Conservation (phyloP, 2,888 invertebrate species). For the Cataglyphis livida region DNA sequence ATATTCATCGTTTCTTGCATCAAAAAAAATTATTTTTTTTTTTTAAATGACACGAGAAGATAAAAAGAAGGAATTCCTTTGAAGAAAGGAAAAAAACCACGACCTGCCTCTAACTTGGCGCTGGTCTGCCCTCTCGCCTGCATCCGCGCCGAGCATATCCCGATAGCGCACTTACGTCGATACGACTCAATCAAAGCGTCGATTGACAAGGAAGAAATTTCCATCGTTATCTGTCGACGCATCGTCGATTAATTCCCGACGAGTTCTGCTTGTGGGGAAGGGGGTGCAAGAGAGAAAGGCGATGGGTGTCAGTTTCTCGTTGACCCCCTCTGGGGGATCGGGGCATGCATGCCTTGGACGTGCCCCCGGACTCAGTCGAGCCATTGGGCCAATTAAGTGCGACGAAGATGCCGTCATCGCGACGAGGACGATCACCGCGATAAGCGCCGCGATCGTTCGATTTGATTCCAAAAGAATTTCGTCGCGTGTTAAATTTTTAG, state of each 20-base stretch:
- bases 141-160: background rate
- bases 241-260: slow-evolving; percentile 59
- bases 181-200: slow-evolving; percentile 47
- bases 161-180: slow-evolving; percentile 1
- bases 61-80: background rate
- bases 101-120: background rate
- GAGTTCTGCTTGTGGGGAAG: slow-evolving; percentile 27
- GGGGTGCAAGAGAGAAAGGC: slow-evolving; percentile 16
- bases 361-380: slow-evolving; percentile 60
- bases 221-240: slow-evolving; percentile 55
- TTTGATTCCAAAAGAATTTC: background rate
- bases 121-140: background rate
- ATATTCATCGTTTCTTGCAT: background rate
- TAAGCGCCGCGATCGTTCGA: slow-evolving; percentile 19
- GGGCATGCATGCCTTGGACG: slow-evolving; percentile 58
- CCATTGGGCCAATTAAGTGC: slow-evolving; percentile 67
- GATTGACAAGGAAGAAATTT: slow-evolving; percentile 56
- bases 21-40: no score
- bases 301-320: slow-evolving; percentile 47
- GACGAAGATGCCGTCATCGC: slow-evolving; percentile 28
- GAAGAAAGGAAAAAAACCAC: background rate
- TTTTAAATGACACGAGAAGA: background rate
- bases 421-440: slow-evolving; percentile 17
- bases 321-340: slow-evolving; percentile 74
- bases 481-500: background rate